phyloP scores from a whole-genome alignment of 2,888 invertebrate species.

The Podabrus alpinus region DNA sequence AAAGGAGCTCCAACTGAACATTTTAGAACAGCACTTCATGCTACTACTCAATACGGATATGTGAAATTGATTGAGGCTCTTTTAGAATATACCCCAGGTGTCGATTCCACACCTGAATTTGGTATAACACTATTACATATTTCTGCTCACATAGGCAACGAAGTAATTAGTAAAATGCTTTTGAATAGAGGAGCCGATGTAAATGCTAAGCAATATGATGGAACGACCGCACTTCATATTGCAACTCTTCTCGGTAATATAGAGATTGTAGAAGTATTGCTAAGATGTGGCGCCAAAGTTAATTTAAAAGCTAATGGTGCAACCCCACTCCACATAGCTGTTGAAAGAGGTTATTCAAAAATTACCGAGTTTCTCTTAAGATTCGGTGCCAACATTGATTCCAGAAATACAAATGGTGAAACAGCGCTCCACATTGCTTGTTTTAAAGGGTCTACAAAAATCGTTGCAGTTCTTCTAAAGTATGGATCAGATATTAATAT shows the following conservation, averaged over 20 bases:
- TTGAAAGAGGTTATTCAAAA: too few species aligned
- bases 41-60: not conserved
- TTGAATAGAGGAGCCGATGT: constrained; percentile 5
- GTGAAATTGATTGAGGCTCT: not conserved
- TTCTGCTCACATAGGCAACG: not conserved
- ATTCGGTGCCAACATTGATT: not conserved
- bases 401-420: not conserved
- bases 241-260: constrained; percentile 92
- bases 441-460: not conserved
- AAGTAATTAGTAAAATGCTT: too few species aligned
- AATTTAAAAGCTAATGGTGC: too few species aligned
- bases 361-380: constrained; percentile 7
- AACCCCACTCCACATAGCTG: too few species aligned
- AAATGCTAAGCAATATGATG: not conserved
- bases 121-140: not conserved
- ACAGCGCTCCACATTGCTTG: not conserved
- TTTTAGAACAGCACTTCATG: not conserved
- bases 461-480: not conserved
- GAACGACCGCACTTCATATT: constrained; percentile 83
- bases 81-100: not conserved
- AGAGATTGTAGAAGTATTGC: constrained; percentile 83
- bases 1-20: not conserved
- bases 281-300: constrained; percentile 85
- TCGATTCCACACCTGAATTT: not conserved
- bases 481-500: not conserved